A percentile compares a stretch with the other conserved stretches of the same genome.
phyloP scores from a whole-genome alignment of 2,797 vertebrate species.

The Varecia variegata region DNA sequence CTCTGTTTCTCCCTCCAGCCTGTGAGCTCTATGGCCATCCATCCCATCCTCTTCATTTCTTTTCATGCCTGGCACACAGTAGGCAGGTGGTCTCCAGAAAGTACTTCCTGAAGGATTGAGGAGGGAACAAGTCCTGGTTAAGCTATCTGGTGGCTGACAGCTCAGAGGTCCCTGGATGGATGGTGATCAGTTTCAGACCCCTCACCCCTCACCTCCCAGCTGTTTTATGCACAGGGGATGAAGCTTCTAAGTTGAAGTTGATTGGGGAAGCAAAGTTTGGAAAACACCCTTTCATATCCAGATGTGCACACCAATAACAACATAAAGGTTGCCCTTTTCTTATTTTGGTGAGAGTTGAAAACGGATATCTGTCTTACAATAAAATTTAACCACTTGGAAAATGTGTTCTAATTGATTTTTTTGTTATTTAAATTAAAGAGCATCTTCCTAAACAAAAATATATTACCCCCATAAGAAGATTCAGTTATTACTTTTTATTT shows the following conservation, averaged over 20 bases:
- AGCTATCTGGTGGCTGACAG: not conserved
- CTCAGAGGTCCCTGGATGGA: not conserved
- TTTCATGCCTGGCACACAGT: not conserved
- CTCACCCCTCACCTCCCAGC: too few species aligned
- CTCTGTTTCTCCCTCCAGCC: not conserved
- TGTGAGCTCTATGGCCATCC: not conserved
- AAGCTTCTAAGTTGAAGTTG: not conserved
- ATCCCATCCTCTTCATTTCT: not conserved
- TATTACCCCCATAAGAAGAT: not conserved
- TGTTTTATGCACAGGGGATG: not conserved
- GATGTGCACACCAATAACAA: not conserved
- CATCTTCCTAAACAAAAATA: conserved; percentile 14
- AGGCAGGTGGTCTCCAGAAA: not conserved
- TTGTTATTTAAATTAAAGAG: not conserved
- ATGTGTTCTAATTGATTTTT: not conserved
- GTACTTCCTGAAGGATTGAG: not conserved
- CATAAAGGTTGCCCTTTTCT: not conserved
- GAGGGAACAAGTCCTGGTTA: not conserved
- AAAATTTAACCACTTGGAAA: not conserved
- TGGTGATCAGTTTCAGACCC: not conserved
- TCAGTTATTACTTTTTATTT: not conserved
- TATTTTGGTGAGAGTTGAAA: not conserved
- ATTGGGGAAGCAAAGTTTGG: not conserved
- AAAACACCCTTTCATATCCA: not conserved
- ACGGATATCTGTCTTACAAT: not conserved